Base-by-base conservation (phyloP, 2,113 vertebrate species). In the Lates calcarifer region DNA sequence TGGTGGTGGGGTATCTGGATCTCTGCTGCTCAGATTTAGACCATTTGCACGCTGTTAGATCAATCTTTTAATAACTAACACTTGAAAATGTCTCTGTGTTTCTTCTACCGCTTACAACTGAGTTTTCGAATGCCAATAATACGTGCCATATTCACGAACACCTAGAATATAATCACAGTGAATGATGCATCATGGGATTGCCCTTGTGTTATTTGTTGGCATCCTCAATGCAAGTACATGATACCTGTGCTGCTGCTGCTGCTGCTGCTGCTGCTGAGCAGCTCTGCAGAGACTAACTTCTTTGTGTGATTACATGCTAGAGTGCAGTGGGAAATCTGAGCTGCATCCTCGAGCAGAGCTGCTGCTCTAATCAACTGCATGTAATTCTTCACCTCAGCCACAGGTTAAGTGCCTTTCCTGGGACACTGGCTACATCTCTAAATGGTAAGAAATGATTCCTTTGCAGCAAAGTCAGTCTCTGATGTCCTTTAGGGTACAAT, bases 361-460 rank as follows among this genome's bases (percentile, higher is more conserved):
- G 64, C 68, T 55, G 61, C 65, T 91, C 79, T 74, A 75, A 88
- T 90, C 81, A 83, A 78, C 79, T 79, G 66, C 51, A 72, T 82
- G 75, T 85, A 83, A 89, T 84, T 82, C 64, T 22, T 86, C 68
- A 74, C 82, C 67, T 85, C 69, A 82, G 79, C 69, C 81, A 77
- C 88, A 73, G 87, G 75, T 88, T 81, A 83, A 90, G 68, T 88
- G 72, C 39, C 61, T 81, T 78, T 74, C 66, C 55, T 13, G 1
- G 85, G 82, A 83, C 57, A 35, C 70, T 15, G 56, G 82, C 80
- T 77, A 26, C 70, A 60, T 65, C 47, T 85, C 64, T 64, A 79
- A 86, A 81, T n/a, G 81, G 64, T 81, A 56, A 55, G 56, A 83
- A 74, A 82, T 28, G 56, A 83, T 78, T 89, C 68, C 85, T 83